Evolutionary conservation across 1,140 invertebrate genomes (phyloP).

Genomic region (Pectinophora gossypiella): DNA sequence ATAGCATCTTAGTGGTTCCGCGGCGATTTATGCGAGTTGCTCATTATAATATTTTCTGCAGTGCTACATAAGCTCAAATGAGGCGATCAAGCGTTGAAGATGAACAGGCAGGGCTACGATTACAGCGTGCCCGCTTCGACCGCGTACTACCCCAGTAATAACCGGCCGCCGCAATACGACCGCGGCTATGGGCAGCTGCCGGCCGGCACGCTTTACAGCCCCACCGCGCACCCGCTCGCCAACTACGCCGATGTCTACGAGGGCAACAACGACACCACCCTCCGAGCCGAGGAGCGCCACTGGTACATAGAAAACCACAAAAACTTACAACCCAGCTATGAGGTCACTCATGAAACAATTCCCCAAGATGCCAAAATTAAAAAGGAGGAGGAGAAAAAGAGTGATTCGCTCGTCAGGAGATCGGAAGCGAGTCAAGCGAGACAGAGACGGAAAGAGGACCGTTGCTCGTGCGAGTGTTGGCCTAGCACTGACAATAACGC

Average conservation of each 20-base stretch:
- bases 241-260: slow-evolving; percentile 71
- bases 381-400: slow-evolving; percentile 70
- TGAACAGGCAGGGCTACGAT: slow-evolving; percentile 71
- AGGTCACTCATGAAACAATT: slow-evolving; percentile 41
- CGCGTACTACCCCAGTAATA: slow-evolving; percentile 58
- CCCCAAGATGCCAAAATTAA: slow-evolving; percentile 67
- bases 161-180: slow-evolving; percentile 62
- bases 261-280: slow-evolving; percentile 71
- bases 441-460: slow-evolving; percentile 66
- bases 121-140: slow-evolving; percentile 63
- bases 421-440: slow-evolving; percentile 49
- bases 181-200: slow-evolving; percentile 56
- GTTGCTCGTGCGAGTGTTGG: slow-evolving; percentile 74
- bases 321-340: slow-evolving; percentile 57
- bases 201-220: slow-evolving; percentile 55
- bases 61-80: slow-evolving; percentile 59
- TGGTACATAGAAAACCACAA: slow-evolving; percentile 75
- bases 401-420: slow-evolving; percentile 44
- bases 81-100: slow-evolving; percentile 60
- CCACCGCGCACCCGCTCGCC: slow-evolving; percentile 54
- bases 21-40: slow-evolving; percentile 15
- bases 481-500: slow-evolving; percentile 64
- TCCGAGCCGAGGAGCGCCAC: slow-evolving; percentile 69
- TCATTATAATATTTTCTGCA: slow-evolving; percentile 31
- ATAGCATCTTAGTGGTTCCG: slow-evolving; percentile 36